These are phyloP conservation scores for Elaphurus davidianus DNA, from an alignment of 2,113 vertebrate species.

Conservation along the genomic window DNA sequence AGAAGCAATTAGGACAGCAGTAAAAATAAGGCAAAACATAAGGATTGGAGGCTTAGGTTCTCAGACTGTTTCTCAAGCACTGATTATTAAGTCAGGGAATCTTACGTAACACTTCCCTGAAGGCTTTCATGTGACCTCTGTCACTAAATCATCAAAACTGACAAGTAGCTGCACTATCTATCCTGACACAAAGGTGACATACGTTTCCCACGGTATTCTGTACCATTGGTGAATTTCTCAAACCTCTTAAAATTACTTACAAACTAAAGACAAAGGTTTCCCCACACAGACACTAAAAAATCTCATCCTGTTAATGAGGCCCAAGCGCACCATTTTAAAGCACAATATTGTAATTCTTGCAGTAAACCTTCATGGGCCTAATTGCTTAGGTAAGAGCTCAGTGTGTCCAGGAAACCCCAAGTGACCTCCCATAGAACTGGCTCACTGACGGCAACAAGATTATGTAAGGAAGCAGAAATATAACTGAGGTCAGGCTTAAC, in stretches of 20 bases:
- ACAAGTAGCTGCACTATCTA: background rate
- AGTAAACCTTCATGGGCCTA: background rate
- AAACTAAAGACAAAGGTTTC: background rate
- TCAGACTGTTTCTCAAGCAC: background rate
- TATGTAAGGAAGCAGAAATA: slow-evolving; percentile 35
- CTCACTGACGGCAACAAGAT: background rate
- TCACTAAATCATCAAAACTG: background rate
- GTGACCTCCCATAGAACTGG: background rate
- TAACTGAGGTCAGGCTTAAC: background rate
- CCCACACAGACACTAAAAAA: background rate
- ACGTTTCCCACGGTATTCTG: background rate
- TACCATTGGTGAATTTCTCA: slow-evolving; percentile 6
- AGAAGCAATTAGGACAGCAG: background rate
- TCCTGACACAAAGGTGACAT: background rate
- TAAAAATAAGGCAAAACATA: background rate
- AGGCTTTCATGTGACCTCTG: background rate
- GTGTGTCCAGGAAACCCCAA: slow-evolving; percentile 43
- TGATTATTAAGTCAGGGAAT: background rate
- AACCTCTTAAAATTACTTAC: slow-evolving; percentile 36
- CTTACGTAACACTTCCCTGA: background rate
- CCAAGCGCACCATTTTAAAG: background rate
- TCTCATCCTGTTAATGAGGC: background rate
- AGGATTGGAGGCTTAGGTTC: background rate
- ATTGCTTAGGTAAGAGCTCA: background rate
- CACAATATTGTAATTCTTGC: background rate